Percentiles rank a stretch among this genome's conserved stretches.
phyloP scores from a whole-genome alignment of 2,797 vertebrate species.

The Hafferia zeledoni region DNA sequence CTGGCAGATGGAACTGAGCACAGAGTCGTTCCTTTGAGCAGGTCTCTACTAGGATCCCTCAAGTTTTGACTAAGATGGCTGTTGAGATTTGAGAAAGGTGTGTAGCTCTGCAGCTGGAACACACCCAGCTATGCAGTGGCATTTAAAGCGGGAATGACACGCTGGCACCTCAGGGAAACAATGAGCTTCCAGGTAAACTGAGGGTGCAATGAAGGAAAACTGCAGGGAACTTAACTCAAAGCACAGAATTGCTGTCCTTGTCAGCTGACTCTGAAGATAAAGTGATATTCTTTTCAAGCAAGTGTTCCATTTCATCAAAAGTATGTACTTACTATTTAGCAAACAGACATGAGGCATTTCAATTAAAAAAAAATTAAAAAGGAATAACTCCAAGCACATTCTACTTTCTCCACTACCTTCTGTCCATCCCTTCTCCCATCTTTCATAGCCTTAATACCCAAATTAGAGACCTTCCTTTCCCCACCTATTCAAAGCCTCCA shows the following conservation, averaged over 20 bases:
- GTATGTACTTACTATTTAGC: background rate
- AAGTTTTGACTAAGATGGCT: background rate
- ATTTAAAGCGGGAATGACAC: background rate
- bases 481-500: background rate
- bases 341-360: background rate
- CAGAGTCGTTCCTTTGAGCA: background rate
- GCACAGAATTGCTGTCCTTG: background rate
- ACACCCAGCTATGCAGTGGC: background rate
- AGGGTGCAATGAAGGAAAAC: background rate
- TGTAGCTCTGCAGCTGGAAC: background rate
- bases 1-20: background rate
- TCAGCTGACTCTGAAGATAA: background rate
- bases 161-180: background rate
- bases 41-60: background rate
- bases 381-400: background rate
- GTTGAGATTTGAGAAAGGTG: background rate
- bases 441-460: background rate
- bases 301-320: background rate
- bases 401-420: background rate
- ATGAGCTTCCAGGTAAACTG: background rate
- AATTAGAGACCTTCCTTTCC: conserved; percentile 33
- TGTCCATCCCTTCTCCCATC: background rate
- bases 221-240: background rate
- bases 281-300: background rate
- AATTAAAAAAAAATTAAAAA: background rate